phyloP scores from a whole-genome alignment of 53 echinoderm and acorn worm genomes.

The Luidia sarsii region DNA sequence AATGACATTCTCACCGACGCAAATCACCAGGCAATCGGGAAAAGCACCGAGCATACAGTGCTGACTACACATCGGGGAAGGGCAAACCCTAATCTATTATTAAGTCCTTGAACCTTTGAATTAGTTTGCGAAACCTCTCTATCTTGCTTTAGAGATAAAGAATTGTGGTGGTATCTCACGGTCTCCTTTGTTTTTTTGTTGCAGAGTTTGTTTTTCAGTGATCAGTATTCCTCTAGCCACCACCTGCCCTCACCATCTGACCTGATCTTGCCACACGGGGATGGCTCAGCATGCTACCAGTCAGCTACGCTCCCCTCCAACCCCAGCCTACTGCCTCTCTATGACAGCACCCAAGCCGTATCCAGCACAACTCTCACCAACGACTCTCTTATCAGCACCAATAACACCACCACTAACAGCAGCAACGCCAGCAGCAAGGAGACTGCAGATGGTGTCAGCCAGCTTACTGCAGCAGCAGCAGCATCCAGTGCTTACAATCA shows the following conservation, averaged over 20 bases:
- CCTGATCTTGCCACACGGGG: conserved; percentile 40
- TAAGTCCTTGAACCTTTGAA: too few species aligned
- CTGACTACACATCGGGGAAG: too few species aligned
- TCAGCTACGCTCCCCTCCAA: not conserved
- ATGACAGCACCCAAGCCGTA: conserved; percentile 41
- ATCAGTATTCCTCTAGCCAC: conserved; percentile 15
- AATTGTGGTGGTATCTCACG: too few species aligned
- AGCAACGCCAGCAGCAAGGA: too few species aligned
- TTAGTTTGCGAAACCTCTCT: too few species aligned
- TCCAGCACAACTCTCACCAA: conserved; percentile 46
- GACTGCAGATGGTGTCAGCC: not conserved
- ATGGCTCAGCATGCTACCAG: conserved; percentile 7
- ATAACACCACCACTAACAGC: too few species aligned
- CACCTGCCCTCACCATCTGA: conserved; percentile 49
- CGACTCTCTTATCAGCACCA: not conserved
- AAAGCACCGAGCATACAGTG: too few species aligned
- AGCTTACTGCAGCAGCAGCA: not conserved
- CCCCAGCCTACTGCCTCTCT: not conserved
- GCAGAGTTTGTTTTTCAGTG: not conserved
- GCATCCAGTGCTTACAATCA: not conserved
- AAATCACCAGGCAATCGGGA: too few species aligned
- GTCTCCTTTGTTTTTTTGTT: too few species aligned
- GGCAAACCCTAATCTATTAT: too few species aligned
- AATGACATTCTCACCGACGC: too few species aligned
- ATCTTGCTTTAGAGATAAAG: too few species aligned